Percentiles rank a stretch among this genome's conserved stretches.
Conservation (phyloP, 2,797 vertebrate species). For the Clamator glandarius region DNA sequence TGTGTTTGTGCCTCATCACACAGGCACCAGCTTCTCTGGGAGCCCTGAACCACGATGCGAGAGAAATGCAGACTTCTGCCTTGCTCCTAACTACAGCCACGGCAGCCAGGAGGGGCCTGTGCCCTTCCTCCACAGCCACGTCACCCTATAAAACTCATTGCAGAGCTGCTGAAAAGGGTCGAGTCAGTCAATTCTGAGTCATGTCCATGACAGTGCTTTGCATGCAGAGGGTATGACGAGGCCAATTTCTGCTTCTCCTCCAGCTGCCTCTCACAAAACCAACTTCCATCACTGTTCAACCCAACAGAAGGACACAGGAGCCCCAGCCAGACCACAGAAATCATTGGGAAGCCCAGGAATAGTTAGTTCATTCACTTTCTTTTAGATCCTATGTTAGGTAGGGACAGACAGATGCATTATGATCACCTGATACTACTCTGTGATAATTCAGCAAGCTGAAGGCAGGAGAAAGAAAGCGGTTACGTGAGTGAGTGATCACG, state of each 20-base stretch:
- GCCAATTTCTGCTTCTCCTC: background rate
- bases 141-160: background rate
- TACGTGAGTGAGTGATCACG: rapidly evolving
- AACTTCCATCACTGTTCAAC: background rate
- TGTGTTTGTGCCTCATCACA: rapidly evolving
- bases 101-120: rapidly evolving
- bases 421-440: background rate
- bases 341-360: background rate
- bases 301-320: background rate
- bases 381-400: background rate
- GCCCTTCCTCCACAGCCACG: background rate
- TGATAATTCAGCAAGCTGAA: background rate
- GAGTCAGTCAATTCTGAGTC: background rate
- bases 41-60: rapidly evolving
- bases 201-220: background rate
- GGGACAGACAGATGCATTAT: constrained; percentile 11
- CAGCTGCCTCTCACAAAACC: rapidly evolving
- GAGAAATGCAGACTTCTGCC: background rate
- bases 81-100: background rate
- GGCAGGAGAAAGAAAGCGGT: background rate
- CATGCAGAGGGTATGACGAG: background rate
- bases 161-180: background rate
- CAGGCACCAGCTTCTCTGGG: background rate
- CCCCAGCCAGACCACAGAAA: background rate
- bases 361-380: background rate